Percentiles rank a stretch among this genome's conserved stretches.
phyloP scores from a whole-genome alignment of 2,113 vertebrate species.

The Columba livia region DNA sequence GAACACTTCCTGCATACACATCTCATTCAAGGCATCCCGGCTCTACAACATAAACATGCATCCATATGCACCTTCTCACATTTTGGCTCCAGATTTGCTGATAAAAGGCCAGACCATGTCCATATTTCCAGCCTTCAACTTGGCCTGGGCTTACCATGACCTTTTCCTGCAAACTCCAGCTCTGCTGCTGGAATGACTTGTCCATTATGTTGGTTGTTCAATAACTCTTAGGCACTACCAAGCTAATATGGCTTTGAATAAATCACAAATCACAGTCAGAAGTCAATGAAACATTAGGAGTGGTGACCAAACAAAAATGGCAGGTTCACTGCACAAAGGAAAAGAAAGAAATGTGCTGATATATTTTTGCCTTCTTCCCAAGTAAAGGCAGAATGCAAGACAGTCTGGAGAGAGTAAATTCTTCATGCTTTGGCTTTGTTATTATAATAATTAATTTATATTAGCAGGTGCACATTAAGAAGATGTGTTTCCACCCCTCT shows the following conservation, averaged over 20 bases:
- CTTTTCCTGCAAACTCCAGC: background rate
- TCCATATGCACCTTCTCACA: background rate
- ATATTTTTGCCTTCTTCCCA: slow-evolving; percentile 6
- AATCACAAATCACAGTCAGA: slow-evolving; percentile 8
- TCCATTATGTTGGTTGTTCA: background rate
- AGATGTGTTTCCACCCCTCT: slow-evolving; percentile 47
- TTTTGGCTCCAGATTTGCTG: background rate
- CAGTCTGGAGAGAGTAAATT: background rate
- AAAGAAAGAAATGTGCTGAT: background rate
- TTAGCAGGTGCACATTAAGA: slow-evolving; percentile 50
- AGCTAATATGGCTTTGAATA: background rate
- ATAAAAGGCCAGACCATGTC: background rate
- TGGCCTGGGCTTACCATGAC: background rate
- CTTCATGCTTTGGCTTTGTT: background rate
- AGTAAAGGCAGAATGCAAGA: slow-evolving; percentile 1
- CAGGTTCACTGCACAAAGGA: background rate
- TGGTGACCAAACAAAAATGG: background rate
- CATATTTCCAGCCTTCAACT: background rate
- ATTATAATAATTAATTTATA: slow-evolving; percentile 64
- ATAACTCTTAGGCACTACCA: background rate
- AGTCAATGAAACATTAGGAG: slow-evolving; percentile 28
- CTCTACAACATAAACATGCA: background rate
- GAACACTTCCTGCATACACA: background rate
- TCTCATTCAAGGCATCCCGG: background rate
- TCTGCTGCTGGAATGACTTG: background rate